A percentile compares a stretch with the other conserved stretches of the same genome.
Evolutionary conservation across 2,888 invertebrate species (phyloP).

Genomic region (Dorcus parallelipipedus): DNA sequence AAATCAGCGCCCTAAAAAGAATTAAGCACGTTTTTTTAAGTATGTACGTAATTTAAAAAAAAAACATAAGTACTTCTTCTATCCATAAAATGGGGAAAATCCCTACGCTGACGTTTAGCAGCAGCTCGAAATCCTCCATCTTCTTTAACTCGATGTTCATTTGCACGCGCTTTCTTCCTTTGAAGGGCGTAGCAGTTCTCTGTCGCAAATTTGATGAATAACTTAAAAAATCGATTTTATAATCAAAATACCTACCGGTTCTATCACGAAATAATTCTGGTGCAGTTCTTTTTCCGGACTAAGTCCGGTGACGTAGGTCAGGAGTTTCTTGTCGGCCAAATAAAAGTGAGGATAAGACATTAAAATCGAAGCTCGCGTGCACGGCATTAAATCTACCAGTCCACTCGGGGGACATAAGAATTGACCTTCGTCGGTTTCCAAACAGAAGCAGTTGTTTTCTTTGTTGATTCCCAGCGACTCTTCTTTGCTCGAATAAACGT

Average conservation of each 20-base stretch:
- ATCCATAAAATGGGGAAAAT: constrained; percentile 59
- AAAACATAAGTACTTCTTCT: constrained; percentile 51
- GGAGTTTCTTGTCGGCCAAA: constrained; percentile 54
- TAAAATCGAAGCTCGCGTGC: constrained; percentile 60
- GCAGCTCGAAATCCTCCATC: constrained; percentile 48
- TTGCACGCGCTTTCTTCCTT: constrained; percentile 54
- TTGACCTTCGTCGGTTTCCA: constrained; percentile 47
- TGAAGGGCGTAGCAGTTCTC: constrained; percentile 55
- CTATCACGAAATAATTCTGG: constrained; percentile 57
- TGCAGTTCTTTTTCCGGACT: constrained; percentile 55
- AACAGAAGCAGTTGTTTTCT: constrained; percentile 55
- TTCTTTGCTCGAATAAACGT: constrained; percentile 51
- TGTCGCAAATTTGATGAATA: constrained; percentile 28
- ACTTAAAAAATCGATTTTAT: neutral
- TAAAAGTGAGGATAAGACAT: constrained; percentile 66
- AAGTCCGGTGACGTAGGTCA: constrained; percentile 55
- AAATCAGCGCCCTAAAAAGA: constrained; percentile 27
- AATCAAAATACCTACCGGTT: constrained; percentile 53
- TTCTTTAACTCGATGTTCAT: constrained; percentile 55
- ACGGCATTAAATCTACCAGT: constrained; percentile 52
- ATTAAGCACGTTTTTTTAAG: neutral
- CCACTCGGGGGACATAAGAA: constrained; percentile 55
- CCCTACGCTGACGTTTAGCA: constrained; percentile 54
- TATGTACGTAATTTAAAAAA: neutral
- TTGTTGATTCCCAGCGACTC: constrained; percentile 50